A percentile compares a stretch with the other conserved stretches of the same genome.
Conservation (phyloP, 2,888 invertebrate genomes). For the Miltochrista miniata region DNA sequence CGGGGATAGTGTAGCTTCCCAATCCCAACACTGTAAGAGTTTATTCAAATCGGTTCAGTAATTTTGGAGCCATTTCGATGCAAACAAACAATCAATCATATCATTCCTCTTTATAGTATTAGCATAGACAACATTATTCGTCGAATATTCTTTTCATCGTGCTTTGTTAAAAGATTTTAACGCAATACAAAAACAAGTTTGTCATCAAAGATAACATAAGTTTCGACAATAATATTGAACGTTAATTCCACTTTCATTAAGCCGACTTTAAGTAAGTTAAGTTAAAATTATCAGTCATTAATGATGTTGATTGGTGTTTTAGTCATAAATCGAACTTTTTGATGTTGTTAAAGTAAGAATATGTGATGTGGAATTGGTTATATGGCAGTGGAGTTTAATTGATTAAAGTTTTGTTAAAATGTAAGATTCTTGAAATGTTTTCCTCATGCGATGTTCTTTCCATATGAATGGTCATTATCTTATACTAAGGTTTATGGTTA, state of each 20-base stretch:
- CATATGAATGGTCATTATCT: neutral
- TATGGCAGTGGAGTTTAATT: neutral
- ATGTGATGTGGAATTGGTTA: conserved; percentile 19
- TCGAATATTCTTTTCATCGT: too few species aligned
- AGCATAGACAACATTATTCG: too few species aligned
- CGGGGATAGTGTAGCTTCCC: too few species aligned
- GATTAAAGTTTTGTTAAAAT: neutral
- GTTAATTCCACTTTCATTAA: conserved; percentile 43
- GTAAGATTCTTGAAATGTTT: neutral
- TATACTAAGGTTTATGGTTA: too few species aligned
- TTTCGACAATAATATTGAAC: conserved; percentile 37
- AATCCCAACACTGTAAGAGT: too few species aligned
- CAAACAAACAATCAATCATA: too few species aligned
- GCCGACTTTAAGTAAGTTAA: conserved; percentile 31
- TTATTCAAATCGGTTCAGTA: too few species aligned
- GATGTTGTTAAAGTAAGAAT: conserved; percentile 26
- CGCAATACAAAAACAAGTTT: conserved; percentile 32
- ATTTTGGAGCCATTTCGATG: too few species aligned
- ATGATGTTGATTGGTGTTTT: conserved; percentile 37
- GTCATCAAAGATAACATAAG: conserved; percentile 38
- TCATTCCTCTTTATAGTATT: too few species aligned
- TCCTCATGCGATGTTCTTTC: neutral
- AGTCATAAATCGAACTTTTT: conserved; percentile 27
- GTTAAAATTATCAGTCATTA: conserved; percentile 40
- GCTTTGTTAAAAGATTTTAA: neutral